phyloP scores from a whole-genome alignment of 2,888 invertebrate species.

The Sericinus montela region DNA sequence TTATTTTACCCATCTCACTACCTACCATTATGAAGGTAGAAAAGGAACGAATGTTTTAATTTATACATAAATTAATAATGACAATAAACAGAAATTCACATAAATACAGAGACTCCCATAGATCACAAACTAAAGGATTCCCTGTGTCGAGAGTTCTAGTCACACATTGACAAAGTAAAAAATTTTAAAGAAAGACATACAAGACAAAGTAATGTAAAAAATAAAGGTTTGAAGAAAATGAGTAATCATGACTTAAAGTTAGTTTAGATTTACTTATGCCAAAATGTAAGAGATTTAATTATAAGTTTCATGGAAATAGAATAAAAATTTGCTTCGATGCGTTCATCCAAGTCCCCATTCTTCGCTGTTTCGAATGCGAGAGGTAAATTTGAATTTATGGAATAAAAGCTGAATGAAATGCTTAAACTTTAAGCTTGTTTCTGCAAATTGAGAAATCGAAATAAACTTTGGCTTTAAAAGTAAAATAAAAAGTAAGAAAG shows the following conservation, averaged over 20 bases:
- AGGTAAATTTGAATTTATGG: slow-evolving; percentile 5
- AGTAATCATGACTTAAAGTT: background rate
- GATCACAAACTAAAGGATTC: no score
- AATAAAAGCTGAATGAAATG: slow-evolving; percentile 7
- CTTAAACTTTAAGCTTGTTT: slow-evolving; percentile 6
- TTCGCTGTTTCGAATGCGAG: background rate
- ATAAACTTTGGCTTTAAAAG: background rate
- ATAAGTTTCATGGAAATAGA: slow-evolving; percentile 7
- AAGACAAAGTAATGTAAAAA: no score
- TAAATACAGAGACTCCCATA: no score
- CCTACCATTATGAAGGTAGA: no score
- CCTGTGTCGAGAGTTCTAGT: no score
- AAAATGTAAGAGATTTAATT: background rate
- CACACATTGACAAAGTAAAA: no score
- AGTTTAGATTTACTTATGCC: background rate
- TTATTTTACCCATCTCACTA: no score
- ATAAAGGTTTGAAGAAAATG: no score
- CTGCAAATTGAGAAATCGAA: slow-evolving; percentile 1
- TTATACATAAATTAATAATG: no score
- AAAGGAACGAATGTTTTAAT: no score
- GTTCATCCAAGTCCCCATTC: background rate
- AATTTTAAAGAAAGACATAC: no score
- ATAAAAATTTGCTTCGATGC: slow-evolving; percentile 5
- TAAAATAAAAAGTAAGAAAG: background rate
- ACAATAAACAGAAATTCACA: no score